Evolutionary conservation across 2,113 vertebrate genomes (phyloP), one percentile per base, ranked within the genome.

Genomic region (Halichoerus grypus): DNA sequence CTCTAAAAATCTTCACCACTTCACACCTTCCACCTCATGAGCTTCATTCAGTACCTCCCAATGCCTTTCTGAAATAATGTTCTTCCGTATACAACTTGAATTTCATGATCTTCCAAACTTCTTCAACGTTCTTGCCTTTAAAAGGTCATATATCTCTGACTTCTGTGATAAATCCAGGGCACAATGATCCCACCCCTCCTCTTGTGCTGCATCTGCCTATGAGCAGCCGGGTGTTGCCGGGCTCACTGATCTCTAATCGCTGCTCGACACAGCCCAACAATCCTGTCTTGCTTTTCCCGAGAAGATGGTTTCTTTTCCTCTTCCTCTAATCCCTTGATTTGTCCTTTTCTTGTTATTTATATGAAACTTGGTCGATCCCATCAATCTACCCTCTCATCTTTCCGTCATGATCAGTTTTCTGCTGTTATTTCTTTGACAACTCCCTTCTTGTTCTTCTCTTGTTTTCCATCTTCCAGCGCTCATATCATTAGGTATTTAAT

Each of bases 191-290:
- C 7, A 51, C 8, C 24, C 8, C 22, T 7, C 31, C 21, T 49
- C 5, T 55, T 26, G 46, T 74, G 19, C 21, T 2, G 24, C 22
- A 59, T 57, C n/a, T 65, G 4, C 11, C 39, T 36, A 22, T 49
- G 24, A 74, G 5, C 14, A 39, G 33, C 0, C 46, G 9, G 7
- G 39, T n/a, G 39, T 42, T n/a, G 1, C 53, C 12, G 12, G 13
- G 5, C 42, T 77, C 51, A 49, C 61, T 79, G 7, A 36, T 65
- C 5, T 89, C 55, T 51, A 51, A n/a, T 15, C 7, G 4, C 9
- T 5, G 18, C 13, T 63, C 5, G 19, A 15, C 11, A 24, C 4
- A 53, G 24, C 26, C 0, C 0, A 4, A 13, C 1, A 19, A 11
- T 13, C 18, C 15, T 91, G 24, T 36, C 15, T 77, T 24, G 1